phyloP scores from a whole-genome alignment of 2,888 invertebrate species.

The Spatulosminthurus flaviceps region DNA sequence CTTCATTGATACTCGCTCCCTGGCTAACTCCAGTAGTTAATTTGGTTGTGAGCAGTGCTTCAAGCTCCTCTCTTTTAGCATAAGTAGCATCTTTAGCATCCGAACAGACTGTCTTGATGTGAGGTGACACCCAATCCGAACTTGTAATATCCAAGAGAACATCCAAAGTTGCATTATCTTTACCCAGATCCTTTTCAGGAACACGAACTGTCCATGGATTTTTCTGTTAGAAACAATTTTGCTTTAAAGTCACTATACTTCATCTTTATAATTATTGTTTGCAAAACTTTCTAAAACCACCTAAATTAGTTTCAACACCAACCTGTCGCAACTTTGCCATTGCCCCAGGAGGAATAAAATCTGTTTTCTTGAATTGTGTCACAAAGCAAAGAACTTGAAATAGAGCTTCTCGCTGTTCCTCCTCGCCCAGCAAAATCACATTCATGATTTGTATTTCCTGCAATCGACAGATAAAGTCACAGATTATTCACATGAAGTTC shows the following conservation, averaged over 20 bases:
- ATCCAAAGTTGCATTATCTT: constrained; percentile 84
- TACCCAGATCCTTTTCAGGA: constrained; percentile 89
- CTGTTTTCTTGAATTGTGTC: constrained; percentile 82
- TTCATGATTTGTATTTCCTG: constrained; percentile 94
- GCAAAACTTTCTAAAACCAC: neutral
- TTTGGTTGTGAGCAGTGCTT: constrained; percentile 40
- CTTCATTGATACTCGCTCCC: constrained; percentile 30
- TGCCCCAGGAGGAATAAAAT: constrained; percentile 94
- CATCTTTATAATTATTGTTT: neutral
- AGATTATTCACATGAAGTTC: neutral
- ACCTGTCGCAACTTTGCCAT: constrained; percentile 95
- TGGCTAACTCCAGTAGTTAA: constrained; percentile 7
- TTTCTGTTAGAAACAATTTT: constrained; percentile 66
- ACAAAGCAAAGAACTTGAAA: constrained; percentile 92
- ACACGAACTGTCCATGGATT: constrained; percentile 87
- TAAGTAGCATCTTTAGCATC: constrained; percentile 78
- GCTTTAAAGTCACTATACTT: neutral
- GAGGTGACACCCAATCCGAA: constrained; percentile 74
- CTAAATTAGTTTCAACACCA: neutral
- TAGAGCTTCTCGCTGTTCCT: constrained; percentile 88
- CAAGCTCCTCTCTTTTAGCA: constrained; percentile 76
- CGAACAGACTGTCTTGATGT: constrained; percentile 49
- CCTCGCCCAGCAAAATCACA: constrained; percentile 87
- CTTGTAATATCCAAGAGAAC: constrained; percentile 78
- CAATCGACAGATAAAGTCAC: too few species aligned